Evolutionary conservation across 1,140 invertebrate species (phyloP).

Genomic region (Meloidogyne floridensis): DNA sequence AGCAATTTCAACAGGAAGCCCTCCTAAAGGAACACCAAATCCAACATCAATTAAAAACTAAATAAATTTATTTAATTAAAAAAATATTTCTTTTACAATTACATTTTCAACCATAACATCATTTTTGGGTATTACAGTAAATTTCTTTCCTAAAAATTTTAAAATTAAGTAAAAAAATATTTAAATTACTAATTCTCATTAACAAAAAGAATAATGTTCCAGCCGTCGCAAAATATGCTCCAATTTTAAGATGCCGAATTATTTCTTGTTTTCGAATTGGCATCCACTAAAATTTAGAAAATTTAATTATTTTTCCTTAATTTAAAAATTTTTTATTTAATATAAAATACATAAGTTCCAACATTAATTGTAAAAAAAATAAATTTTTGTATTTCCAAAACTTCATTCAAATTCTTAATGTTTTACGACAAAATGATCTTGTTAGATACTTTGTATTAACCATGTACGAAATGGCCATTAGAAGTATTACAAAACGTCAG

Average conservation of each 20-base stretch:
- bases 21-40: not conserved
- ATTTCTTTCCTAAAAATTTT: slow-evolving; percentile 7
- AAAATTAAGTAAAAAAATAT: not conserved
- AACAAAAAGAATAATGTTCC: not conserved
- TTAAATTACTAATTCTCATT: slow-evolving; percentile 7
- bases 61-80: not conserved
- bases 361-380: too few relatives aligned
- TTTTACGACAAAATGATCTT: too few relatives aligned
- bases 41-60: slow-evolving; percentile 6
- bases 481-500: too few relatives aligned
- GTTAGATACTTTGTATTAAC: too few relatives aligned
- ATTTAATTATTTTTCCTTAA: too few relatives aligned
- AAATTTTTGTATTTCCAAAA: too few relatives aligned
- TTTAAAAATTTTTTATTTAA: too few relatives aligned
- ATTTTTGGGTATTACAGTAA: not conserved
- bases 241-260: not conserved
- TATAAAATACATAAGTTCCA: too few relatives aligned
- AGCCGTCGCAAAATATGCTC: not conserved
- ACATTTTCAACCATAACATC: not conserved
- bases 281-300: not conserved
- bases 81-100: not conserved
- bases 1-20: not conserved
- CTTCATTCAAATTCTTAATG: too few relatives aligned
- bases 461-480: too few relatives aligned
- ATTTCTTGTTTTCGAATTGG: not conserved